phyloP scores from a whole-genome alignment of 1,140 invertebrate genomes.

The Microplitis demolitor region DNA sequence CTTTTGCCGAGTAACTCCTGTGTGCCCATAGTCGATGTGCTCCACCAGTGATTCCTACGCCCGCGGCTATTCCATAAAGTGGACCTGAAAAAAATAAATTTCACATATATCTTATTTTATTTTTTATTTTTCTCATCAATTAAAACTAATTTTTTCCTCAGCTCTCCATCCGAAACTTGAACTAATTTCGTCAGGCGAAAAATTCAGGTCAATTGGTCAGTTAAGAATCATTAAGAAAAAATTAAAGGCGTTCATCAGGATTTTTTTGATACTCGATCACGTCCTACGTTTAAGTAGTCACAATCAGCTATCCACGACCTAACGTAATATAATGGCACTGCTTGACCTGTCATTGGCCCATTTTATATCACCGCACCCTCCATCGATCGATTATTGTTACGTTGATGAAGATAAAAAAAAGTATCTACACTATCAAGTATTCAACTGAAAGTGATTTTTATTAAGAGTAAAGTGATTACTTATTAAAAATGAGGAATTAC shows the following conservation, averaged over 20 bases:
- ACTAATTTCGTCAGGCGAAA: too few relatives aligned
- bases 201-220: background rate
- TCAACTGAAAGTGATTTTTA: background rate
- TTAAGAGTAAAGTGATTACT: too few relatives aligned
- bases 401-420: too few relatives aligned
- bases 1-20: slow-evolving; percentile 78
- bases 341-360: background rate
- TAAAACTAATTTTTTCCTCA: background rate
- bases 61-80: slow-evolving; percentile 43
- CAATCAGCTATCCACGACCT: background rate
- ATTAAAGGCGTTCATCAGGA: background rate
- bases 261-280: background rate
- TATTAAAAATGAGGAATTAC: too few relatives aligned
- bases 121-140: background rate
- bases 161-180: too few relatives aligned
- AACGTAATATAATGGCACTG: background rate
- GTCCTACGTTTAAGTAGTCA: background rate
- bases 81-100: slow-evolving; percentile 30
- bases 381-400: background rate
- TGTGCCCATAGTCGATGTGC: slow-evolving; percentile 86
- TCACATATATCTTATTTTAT: background rate
- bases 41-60: slow-evolving; percentile 78
- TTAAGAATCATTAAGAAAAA: background rate
- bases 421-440: background rate
- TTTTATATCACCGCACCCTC: background rate